Percentiles rank a stretch among this genome's conserved stretches.
Conservation (phyloP, 2,113 vertebrate genomes). For the Leucosticte australis region DNA sequence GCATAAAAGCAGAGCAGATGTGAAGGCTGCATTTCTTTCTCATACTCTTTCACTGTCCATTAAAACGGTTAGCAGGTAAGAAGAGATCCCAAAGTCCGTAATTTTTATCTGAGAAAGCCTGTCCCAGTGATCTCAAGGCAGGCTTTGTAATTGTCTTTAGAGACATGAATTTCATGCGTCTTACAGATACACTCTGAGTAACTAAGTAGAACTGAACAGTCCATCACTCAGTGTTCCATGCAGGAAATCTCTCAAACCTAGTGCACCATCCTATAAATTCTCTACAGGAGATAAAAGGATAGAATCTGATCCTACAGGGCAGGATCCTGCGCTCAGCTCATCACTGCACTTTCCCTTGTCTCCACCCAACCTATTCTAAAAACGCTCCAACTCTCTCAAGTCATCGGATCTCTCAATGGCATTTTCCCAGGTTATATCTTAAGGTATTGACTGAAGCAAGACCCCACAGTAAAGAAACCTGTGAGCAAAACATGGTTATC, state of each 20-base stretch:
- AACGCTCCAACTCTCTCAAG: background rate
- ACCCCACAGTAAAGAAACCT: background rate
- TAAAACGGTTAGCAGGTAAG: background rate
- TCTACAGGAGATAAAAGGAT: background rate
- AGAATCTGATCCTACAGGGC: background rate
- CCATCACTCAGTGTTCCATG: rapidly evolving
- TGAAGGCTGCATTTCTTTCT: background rate
- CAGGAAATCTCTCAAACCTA: background rate
- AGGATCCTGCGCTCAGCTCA: background rate
- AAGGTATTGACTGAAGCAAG: background rate
- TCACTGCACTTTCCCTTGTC: background rate
- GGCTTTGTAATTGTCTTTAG: background rate
- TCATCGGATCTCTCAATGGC: rapidly evolving
- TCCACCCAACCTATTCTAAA: background rate
- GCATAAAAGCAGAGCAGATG: background rate
- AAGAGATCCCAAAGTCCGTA: background rate
- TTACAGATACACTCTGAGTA: background rate
- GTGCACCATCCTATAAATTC: background rate
- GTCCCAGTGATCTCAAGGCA: background rate
- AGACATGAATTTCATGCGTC: background rate
- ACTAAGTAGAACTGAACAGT: background rate
- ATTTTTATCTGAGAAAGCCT: background rate
- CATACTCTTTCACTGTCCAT: background rate
- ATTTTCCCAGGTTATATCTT: too few species aligned
- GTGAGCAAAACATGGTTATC: background rate